Conservation (phyloP, 64 coral and sea anemone genomes). For the Orbicella faveolata region DNA sequence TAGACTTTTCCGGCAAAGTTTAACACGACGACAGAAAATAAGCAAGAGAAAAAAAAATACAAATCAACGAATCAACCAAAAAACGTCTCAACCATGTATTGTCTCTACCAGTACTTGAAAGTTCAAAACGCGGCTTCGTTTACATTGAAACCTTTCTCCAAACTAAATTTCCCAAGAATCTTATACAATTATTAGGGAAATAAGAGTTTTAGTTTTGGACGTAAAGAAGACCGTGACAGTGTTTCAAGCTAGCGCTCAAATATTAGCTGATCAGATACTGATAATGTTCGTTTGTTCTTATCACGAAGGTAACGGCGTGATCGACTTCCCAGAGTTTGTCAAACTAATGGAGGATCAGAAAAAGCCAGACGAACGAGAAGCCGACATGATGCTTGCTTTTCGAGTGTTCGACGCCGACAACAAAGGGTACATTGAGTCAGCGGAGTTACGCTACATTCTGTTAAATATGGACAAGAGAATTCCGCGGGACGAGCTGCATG, state of each 20-base stretch:
- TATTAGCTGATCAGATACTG: not conserved
- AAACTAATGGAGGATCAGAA: constrained; percentile 89
- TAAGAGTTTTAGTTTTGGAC: no score
- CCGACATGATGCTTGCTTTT: constrained; percentile 67
- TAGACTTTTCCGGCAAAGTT: no score
- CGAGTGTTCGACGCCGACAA: constrained; percentile 84
- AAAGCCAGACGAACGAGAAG: constrained; percentile 67
- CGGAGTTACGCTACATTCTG: constrained; percentile 76
- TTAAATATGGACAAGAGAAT: constrained; percentile 76
- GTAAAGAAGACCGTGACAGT: not conserved
- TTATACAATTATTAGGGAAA: no score
- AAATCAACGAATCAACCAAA: no score
- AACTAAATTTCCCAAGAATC: no score
- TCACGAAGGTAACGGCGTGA: constrained; percentile 60
- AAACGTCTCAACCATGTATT: no score
- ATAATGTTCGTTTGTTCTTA: not conserved
- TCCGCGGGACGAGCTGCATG: constrained; percentile 65
- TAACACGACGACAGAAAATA: no score
- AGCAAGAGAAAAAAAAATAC: no score
- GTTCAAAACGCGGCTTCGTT: no score
- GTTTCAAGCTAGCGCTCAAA: no score
- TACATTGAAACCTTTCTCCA: no score
- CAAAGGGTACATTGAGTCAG: constrained; percentile 88
- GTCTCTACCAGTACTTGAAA: no score
- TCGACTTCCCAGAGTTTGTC: constrained; percentile 88